Evolutionary conservation across 1,140 invertebrate species (phyloP).

Genomic region (Coptotermes formosanus): DNA sequence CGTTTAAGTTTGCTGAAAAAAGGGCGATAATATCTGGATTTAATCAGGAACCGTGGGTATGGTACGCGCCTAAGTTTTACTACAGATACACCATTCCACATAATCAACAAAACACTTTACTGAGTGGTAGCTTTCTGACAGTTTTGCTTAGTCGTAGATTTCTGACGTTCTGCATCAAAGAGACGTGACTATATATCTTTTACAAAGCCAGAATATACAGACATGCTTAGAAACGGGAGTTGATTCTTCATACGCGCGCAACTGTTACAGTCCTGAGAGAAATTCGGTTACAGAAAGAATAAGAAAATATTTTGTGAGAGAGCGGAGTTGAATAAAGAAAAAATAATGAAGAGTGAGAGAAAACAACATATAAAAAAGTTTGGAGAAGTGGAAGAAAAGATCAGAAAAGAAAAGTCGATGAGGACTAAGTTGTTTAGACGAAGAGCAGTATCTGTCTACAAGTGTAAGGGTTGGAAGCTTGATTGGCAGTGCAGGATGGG

Average conservation of each 20-base stretch:
- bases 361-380: background rate
- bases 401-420: background rate
- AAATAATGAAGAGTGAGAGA: background rate
- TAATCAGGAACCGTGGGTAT: too few relatives aligned
- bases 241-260: background rate
- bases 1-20: too few relatives aligned
- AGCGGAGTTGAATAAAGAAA: background rate
- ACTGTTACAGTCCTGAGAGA: background rate
- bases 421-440: background rate
- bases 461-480: background rate
- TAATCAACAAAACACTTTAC: too few relatives aligned
- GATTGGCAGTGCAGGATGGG: background rate
- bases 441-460: background rate
- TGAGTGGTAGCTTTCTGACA: too few relatives aligned
- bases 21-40: too few relatives aligned
- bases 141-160: too few relatives aligned
- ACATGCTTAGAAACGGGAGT: background rate
- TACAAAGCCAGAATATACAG: background rate
- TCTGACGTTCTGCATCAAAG: too few relatives aligned
- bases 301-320: background rate
- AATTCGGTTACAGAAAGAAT: background rate
- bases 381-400: background rate
- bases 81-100: too few relatives aligned
- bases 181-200: background rate
- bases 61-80: too few relatives aligned